Evolutionary conservation across 2,113 vertebrate genomes (phyloP).

Genomic region (Pterophyllum scalare): DNA sequence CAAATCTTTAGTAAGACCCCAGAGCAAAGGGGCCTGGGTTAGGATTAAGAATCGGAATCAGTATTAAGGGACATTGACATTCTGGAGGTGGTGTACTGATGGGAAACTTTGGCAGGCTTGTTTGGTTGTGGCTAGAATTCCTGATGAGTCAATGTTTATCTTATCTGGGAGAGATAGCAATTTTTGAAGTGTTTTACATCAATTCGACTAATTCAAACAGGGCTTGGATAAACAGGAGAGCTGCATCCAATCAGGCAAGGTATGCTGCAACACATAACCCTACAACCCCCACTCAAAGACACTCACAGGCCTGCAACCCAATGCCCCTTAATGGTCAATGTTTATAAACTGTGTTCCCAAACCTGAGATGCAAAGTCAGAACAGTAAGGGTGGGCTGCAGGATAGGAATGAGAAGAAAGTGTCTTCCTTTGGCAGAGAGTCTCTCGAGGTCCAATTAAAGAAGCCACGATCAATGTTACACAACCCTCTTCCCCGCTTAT

Average conservation of each 20-base stretch:
- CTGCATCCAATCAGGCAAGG: slow-evolving; percentile 40
- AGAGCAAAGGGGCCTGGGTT: slow-evolving; percentile 36
- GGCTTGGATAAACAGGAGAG: slow-evolving; percentile 37
- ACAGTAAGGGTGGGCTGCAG: slow-evolving; percentile 32
- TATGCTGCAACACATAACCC: slow-evolving; percentile 20
- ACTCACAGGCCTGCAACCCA: background rate
- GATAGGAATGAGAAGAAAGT: slow-evolving; percentile 38
- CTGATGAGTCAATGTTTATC: slow-evolving; percentile 71
- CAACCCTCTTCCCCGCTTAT: slow-evolving; percentile 60
- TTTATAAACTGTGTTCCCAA: slow-evolving; percentile 14
- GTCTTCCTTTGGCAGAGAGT: slow-evolving; percentile 66
- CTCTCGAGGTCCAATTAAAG: slow-evolving; percentile 86
- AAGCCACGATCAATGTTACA: slow-evolving; percentile 69
- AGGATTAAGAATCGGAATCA: slow-evolving; percentile 67
- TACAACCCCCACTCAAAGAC: background rate
- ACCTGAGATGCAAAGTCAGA: slow-evolving; percentile 1
- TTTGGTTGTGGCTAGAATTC: slow-evolving; percentile 55
- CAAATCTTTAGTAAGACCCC: slow-evolving; percentile 70
- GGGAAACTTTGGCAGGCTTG: slow-evolving; percentile 65
- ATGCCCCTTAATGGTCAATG: slow-evolving; percentile 14
- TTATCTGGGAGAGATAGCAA: slow-evolving; percentile 58
- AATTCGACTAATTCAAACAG: slow-evolving; percentile 59
- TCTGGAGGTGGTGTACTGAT: slow-evolving; percentile 44
- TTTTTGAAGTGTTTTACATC: slow-evolving; percentile 69
- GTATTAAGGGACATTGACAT: slow-evolving; percentile 66